Evolutionary conservation across 2,797 vertebrate species (phyloP).

Genomic region (Anniella stebbinsi): DNA sequence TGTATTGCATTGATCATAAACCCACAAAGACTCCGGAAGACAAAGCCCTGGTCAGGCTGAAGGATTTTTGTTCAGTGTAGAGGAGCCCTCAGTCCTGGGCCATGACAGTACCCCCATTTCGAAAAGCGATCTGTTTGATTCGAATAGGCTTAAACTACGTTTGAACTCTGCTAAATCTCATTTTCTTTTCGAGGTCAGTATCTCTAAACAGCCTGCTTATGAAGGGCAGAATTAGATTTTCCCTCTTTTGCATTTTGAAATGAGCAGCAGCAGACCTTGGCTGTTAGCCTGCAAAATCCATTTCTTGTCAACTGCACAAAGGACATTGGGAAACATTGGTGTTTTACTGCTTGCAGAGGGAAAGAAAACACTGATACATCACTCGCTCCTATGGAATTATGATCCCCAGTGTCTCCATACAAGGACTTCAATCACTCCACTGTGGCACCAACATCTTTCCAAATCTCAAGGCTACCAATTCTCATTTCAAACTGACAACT

Average conservation of each 20-base stretch:
- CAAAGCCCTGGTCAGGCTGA: no score
- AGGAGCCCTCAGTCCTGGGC: background rate
- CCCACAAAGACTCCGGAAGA: no score
- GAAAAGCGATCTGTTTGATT: constrained; percentile 40
- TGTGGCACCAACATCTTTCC: background rate
- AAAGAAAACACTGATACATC: background rate
- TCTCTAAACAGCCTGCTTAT: constrained; percentile 36
- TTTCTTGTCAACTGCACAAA: background rate
- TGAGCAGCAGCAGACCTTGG: background rate
- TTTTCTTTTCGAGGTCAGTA: constrained; percentile 67
- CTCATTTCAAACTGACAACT: background rate
- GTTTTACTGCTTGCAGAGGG: background rate
- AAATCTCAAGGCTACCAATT: background rate
- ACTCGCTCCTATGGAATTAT: background rate
- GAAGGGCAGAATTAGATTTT: constrained; percentile 53
- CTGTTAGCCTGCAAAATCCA: background rate
- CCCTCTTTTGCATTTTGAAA: constrained; percentile 16
- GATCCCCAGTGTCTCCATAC: background rate
- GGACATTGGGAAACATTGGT: rapidly evolving
- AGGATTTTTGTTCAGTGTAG: no score
- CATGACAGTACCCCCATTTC: background rate
- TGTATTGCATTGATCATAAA: no score
- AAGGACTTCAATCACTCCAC: background rate
- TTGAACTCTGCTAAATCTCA: constrained; percentile 70
- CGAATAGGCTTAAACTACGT: constrained; percentile 58